These are phyloP conservation scores for Petrocephalus schoutedeni DNA, from an alignment of 2,797 vertebrate species.

Conservation along the genomic window DNA sequence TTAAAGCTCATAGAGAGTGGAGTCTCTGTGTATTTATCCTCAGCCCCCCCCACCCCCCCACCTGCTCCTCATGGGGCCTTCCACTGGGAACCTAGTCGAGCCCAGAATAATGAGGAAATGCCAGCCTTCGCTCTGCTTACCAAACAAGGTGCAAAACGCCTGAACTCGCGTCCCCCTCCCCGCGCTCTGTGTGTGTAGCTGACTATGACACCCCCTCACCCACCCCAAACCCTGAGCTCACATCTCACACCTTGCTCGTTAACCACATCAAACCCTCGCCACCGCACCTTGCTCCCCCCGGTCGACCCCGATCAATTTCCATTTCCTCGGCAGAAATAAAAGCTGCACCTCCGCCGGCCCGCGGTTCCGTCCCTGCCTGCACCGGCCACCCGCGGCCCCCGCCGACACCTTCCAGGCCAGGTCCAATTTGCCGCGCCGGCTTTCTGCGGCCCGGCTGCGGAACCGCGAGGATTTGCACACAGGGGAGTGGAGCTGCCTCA, in stretches of 20 bases:
- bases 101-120: background rate
- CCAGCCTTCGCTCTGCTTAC: background rate
- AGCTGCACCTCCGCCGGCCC: background rate
- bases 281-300: background rate
- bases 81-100: background rate
- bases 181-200: background rate
- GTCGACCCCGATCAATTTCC: constrained; percentile 1
- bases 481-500: background rate
- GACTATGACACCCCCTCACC: background rate
- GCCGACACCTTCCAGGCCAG: background rate
- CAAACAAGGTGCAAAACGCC: background rate
- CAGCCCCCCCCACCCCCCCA: background rate
- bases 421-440: background rate
- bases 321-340: background rate
- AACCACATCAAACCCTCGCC: background rate
- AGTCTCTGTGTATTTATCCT: background rate
- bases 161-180: background rate
- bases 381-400: background rate
- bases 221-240: background rate
- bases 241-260: background rate
- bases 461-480: background rate
- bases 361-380: background rate
- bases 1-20: background rate
- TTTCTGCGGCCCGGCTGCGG: background rate
- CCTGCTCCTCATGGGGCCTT: background rate